A percentile compares a stretch with the other conserved stretches of the same genome.
Conservation (phyloP, 2,113 vertebrate genomes). For the Callospermophilus lateralis region DNA sequence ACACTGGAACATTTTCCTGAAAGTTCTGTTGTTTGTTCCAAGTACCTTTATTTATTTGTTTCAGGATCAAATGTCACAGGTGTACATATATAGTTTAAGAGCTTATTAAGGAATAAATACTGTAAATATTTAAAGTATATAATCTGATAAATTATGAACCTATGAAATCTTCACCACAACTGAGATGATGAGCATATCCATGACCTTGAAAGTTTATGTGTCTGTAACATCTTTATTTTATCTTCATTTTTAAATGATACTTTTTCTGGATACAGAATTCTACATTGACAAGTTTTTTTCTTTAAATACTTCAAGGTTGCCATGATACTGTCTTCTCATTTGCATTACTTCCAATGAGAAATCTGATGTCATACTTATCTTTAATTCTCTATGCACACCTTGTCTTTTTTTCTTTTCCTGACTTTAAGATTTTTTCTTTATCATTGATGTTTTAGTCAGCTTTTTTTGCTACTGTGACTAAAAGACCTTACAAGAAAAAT, state of each 20-base stretch:
- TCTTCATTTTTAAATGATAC: not conserved
- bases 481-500: too few species aligned
- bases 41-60: not conserved
- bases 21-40: not conserved
- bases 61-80: not conserved
- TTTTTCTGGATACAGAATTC: not conserved
- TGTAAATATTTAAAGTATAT: not conserved
- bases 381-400: not conserved
- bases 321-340: not conserved
- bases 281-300: not conserved
- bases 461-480: too few species aligned
- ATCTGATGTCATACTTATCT: not conserved
- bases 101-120: not conserved
- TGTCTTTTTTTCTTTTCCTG: not conserved
- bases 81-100: not conserved
- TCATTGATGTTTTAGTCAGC: not conserved
- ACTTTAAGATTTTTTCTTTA: not conserved
- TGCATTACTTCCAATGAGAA: not conserved
- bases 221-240: not conserved
- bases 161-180: not conserved
- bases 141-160: not conserved
- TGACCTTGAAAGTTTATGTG: not conserved
- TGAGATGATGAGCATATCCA: not conserved
- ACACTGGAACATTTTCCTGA: not conserved
- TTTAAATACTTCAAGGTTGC: not conserved